phyloP scores from a whole-genome alignment of 2,113 vertebrate genomes.

The Mixornis gularis region DNA sequence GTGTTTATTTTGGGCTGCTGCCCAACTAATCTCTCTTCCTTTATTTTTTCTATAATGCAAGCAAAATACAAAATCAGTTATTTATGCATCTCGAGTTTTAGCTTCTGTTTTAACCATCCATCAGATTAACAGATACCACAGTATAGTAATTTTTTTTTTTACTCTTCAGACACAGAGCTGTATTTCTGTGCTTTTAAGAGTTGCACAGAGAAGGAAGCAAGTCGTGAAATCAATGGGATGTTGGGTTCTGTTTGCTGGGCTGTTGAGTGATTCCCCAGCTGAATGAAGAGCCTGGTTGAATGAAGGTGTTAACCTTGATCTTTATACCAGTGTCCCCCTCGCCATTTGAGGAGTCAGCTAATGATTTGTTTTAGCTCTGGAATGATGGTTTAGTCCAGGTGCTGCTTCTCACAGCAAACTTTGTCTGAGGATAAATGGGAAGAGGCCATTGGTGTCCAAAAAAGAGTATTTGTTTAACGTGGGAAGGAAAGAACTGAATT shows the following conservation, averaged over 20 bases:
- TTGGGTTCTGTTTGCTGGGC: background rate
- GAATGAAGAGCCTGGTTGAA: background rate
- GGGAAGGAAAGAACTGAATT: background rate
- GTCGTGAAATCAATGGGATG: background rate
- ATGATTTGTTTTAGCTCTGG: background rate
- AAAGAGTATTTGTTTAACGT: background rate
- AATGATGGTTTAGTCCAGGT: background rate
- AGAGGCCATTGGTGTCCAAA: background rate
- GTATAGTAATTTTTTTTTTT: background rate
- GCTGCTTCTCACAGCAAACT: background rate
- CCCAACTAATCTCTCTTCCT: background rate
- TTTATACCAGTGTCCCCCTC: background rate
- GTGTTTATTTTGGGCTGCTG: slow-evolving; percentile 5
- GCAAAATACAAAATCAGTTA: slow-evolving; percentile 14
- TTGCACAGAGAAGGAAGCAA: background rate
- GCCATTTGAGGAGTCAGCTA: background rate
- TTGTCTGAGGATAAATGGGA: background rate
- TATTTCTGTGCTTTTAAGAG: background rate
- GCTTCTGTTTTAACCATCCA: slow-evolving; percentile 14
- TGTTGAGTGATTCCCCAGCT: background rate
- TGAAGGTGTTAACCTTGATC: slow-evolving; percentile 34
- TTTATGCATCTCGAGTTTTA: slow-evolving; percentile 15
- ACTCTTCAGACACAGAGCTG: background rate
- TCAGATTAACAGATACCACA: background rate
- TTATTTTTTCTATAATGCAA: background rate